Base-by-base conservation (phyloP, 2,113 vertebrate species). In the Sapayoa aenigma region DNA sequence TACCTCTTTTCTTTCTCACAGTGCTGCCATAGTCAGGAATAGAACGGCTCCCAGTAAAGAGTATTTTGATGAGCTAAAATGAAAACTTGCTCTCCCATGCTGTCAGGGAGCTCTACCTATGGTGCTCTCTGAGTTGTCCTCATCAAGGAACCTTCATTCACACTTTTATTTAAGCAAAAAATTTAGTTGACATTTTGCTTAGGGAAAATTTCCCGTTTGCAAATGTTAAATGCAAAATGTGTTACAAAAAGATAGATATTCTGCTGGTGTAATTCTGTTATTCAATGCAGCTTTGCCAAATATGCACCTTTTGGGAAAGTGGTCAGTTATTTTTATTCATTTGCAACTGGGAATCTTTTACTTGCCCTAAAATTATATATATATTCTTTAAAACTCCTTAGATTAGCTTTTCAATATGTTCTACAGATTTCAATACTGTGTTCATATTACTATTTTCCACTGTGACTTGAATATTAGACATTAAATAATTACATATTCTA, bases 11-110 rank as follows among this genome's bases (percentile, higher is more conserved):
- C 75, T 84, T 84, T 90, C 79, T 87, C 65, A 80, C 84, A 95
- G 27, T 79, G 47, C 89, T 93, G 69, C 92, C 86, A 74, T 81
- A 66, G 83, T 90, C 91, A 92, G 91, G 92, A 94, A 92, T 46
- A 82, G 90, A 90, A 71, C 16, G 1, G 37, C 55, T 93, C 88
- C 87, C 75, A 77, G 12, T 39, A 83, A 60, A 89, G 65, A 47
- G n/a, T 71, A 79, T 92, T 92, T 84, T 63, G 76, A 87, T 84
- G 75, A 89, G 68, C 50, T 89, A 79, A 72, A 94, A 87, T 65
- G 63, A 81, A 92, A 95, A 93, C 59, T 77, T 81, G 62, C 50
- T 95, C 66, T 90, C 85, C 62, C 90, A 55, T 0, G 1, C 67
- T 88, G 77, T 86, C 89, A 90, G 52, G 75, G 72, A 80, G 5